Percentiles rank a stretch among this genome's conserved stretches.
phyloP scores from a whole-genome alignment of 2,888 invertebrate genomes.

The Bedellia somnulentella region DNA sequence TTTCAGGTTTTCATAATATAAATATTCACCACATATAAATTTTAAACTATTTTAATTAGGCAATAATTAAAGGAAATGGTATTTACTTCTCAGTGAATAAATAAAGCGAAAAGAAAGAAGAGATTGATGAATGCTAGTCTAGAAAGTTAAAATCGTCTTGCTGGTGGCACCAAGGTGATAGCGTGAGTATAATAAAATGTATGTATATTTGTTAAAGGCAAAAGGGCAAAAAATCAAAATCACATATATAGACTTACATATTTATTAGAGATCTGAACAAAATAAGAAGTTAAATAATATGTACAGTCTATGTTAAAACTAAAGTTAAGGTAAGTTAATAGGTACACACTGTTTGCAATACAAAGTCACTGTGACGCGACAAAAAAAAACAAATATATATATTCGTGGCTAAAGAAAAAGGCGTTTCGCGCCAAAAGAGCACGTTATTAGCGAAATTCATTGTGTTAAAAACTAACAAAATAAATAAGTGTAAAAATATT shows the following conservation, averaged over 20 bases:
- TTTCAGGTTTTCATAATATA: no score
- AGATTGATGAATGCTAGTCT: no score
- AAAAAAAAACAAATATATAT: slow-evolving; percentile 20
- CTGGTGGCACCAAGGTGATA: no score
- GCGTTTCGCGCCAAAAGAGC: slow-evolving; percentile 23
- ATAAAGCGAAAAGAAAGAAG: no score
- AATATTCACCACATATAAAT: no score
- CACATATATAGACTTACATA: slow-evolving; percentile 58
- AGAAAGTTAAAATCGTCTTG: no score
- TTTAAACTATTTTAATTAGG: no score
- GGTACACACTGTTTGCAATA: slow-evolving; percentile 52
- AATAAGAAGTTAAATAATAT: slow-evolving; percentile 64
- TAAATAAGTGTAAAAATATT: slow-evolving; percentile 19
- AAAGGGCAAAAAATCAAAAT: no score
- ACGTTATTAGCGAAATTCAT: slow-evolving; percentile 23
- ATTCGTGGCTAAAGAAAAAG: slow-evolving; percentile 34
- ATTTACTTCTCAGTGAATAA: no score
- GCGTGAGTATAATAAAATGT: no score
- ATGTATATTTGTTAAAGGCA: no score
- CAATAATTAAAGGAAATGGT: no score
- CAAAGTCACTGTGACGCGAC: slow-evolving; percentile 27
- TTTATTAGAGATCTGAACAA: slow-evolving; percentile 65
- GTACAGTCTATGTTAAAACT: slow-evolving; percentile 63
- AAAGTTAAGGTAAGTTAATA: slow-evolving; percentile 59
- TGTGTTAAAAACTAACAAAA: slow-evolving; percentile 21